Evolutionary conservation across 2,797 vertebrate species (phyloP), one percentile per base, ranked within the genome.

Genomic region (Diglossa cyanea): DNA sequence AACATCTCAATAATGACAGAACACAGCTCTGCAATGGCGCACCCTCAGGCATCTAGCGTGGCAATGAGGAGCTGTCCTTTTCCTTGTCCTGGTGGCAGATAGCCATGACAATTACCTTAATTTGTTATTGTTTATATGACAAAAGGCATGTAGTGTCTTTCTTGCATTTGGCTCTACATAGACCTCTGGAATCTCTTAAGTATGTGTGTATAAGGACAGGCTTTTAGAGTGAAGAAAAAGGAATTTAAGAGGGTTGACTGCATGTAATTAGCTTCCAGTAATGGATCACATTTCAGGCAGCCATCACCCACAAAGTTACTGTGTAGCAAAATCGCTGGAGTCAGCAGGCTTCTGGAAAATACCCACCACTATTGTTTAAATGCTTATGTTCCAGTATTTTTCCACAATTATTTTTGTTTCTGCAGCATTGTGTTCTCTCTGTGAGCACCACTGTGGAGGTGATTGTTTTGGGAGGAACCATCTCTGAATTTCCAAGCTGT

Each of bases 351-450:
- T 73, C 83, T 79, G 71, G 75, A 87, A 82, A 74, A 85, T 61
- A 92, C 58, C 45, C 44, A 79, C n/a, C 14, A 3, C 66, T 85
- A n/a, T 54, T 61, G 50, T 85, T 90, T 87, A 77, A 95, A 74
- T 65, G 47, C n/a, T 85, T 80, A 25, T 68, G n/a, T 71, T 92
- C 71, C 54, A 62, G 71, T 89, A 20, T 89, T 92, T 93, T 89
- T 92, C 85, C 86, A 73, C 57, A 83, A n/a, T 85, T 88, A n/a
- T n/a, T 53, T 58, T 75, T 75, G 45, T 66, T 85, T 93, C 68
- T 86, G 72, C 80, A 74, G 71, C 28, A 30, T 30, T 85, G 42
- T 80, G 55, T 87, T 68, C 42, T 39, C 35, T 77, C 35, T 50
- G 11, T 68, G 63, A 61, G 26, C 47, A 45, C 39, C 39, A 14